Conservation (phyloP, 2,113 vertebrate species). For the Lynx canadensis region DNA sequence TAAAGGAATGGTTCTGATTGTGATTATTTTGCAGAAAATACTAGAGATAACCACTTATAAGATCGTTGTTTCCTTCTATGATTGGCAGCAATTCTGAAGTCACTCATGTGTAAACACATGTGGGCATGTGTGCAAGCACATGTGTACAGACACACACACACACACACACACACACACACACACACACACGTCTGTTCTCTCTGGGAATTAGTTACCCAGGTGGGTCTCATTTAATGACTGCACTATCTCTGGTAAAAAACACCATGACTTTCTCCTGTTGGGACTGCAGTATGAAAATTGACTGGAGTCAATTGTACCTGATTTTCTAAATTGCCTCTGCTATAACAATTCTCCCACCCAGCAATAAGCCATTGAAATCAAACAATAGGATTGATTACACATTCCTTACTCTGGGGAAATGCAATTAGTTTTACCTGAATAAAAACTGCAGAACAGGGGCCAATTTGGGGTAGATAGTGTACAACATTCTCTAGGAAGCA, state of each 20-base stretch:
- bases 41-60: background rate
- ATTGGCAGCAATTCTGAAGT: background rate
- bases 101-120: background rate
- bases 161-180: background rate
- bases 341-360: conserved; percentile 74
- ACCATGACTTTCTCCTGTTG: conserved; percentile 60
- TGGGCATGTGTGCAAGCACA: background rate
- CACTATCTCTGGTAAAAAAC: conserved; percentile 47
- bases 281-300: conserved; percentile 69
- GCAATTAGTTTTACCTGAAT: conserved; percentile 80
- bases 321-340: conserved; percentile 78
- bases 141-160: background rate
- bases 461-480: conserved; percentile 69
- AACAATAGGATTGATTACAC: conserved; percentile 82
- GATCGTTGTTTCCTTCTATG: background rate
- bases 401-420: conserved; percentile 72
- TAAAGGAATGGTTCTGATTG: background rate
- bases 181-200: background rate
- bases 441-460: conserved; percentile 71
- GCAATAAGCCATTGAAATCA: conserved; percentile 79
- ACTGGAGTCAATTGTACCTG: conserved; percentile 77
- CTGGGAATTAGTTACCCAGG: conserved; percentile 21
- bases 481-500: conserved; percentile 64
- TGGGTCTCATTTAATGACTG: conserved; percentile 55
- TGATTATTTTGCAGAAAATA: conserved; percentile 29